phyloP scores from a whole-genome alignment of 2,113 vertebrate species.

The Pholis gunnellus region DNA sequence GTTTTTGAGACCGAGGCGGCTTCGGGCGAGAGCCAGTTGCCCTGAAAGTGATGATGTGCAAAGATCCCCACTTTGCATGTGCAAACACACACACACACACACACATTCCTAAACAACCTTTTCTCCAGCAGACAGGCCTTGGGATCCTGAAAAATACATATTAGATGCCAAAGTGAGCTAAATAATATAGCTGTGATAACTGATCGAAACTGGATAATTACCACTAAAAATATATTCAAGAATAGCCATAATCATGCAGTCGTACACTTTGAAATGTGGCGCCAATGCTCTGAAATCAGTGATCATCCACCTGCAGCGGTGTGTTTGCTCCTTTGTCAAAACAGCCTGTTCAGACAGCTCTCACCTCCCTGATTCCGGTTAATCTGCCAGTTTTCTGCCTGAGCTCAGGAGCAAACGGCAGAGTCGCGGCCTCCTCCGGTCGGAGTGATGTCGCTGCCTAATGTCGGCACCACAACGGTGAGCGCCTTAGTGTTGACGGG shows the following conservation, averaged over 20 bases:
- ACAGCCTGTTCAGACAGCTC: conserved; percentile 12
- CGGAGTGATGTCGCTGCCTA: conserved; percentile 4
- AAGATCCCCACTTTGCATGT: not conserved
- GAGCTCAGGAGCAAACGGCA: conserved; percentile 29
- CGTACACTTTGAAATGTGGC: not conserved
- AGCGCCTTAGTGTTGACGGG: conserved; percentile 2
- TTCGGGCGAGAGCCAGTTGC: not conserved
- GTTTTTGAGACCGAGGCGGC: conserved; percentile 16
- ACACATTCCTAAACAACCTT: not conserved
- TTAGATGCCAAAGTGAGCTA: not conserved
- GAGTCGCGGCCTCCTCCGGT: conserved; percentile 18
- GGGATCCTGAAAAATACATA: not conserved
- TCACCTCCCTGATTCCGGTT: conserved; percentile 8
- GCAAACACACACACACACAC: not conserved
- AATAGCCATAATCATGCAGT: not conserved
- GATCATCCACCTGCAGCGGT: conserved; percentile 21
- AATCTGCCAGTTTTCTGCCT: conserved; percentile 9
- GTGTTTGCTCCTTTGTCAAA: conserved; percentile 19
- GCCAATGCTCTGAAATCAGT: not conserved
- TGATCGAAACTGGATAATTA: not conserved
- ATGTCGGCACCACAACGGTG: not conserved
- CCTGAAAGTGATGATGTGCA: not conserved
- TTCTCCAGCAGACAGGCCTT: not conserved
- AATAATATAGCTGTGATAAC: not conserved
- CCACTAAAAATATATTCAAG: not conserved